Conservation (phyloP, 2,113 vertebrate genomes). For the Laterallus jamaicensis region DNA sequence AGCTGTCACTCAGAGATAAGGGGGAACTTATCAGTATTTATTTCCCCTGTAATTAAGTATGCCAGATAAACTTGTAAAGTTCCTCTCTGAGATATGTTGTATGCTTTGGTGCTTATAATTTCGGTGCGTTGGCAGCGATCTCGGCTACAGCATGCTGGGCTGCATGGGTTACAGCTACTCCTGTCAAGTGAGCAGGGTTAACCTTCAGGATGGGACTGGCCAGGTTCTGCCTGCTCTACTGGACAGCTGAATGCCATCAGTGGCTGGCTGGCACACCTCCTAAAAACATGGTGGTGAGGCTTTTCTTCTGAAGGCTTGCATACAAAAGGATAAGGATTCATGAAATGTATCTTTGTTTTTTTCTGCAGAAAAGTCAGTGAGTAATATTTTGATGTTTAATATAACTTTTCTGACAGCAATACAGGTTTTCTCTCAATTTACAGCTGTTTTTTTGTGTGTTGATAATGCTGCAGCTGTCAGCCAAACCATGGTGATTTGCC, state of each 20-base stretch:
- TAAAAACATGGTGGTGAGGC: background rate
- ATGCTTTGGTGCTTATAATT: background rate
- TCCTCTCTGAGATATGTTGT: background rate
- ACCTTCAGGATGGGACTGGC: background rate
- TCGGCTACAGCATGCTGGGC: fast-evolving
- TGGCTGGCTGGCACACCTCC: background rate
- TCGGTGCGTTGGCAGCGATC: fast-evolving
- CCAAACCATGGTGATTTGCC: background rate
- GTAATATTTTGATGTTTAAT: background rate
- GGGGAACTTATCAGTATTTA: background rate
- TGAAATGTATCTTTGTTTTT: background rate
- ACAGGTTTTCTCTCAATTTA: background rate
- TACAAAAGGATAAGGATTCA: background rate
- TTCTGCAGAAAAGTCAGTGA: background rate
- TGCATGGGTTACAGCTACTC: background rate
- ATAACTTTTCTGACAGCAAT: background rate
- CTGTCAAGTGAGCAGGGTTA: background rate
- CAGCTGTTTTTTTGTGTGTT: background rate
- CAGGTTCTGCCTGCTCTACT: background rate
- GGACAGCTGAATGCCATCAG: background rate
- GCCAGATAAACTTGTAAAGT: background rate
- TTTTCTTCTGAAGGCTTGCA: background rate
- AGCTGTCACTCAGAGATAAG: background rate
- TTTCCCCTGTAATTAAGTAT: background rate
- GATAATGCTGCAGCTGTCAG: background rate